Evolutionary conservation across 2,888 invertebrate genomes (phyloP).

Genomic region (Erannis defoliaria): DNA sequence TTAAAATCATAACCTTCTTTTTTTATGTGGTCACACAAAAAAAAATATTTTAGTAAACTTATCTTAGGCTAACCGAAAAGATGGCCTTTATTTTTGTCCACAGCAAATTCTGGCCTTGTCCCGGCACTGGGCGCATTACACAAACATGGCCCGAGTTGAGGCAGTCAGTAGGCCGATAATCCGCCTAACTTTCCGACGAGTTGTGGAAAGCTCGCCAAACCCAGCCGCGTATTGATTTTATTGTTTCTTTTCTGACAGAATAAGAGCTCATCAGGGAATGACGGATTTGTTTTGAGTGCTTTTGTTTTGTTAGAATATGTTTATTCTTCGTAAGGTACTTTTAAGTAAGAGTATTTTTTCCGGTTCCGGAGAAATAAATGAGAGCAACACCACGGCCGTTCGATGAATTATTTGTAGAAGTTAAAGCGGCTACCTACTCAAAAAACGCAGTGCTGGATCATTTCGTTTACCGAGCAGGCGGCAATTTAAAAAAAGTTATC

Average conservation of each 20-base stretch:
- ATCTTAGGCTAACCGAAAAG: too few species aligned
- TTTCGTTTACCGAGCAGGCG: too few species aligned
- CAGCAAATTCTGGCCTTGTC: too few species aligned
- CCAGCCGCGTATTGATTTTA: slow-evolving; percentile 46
- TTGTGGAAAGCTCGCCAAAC: slow-evolving; percentile 24
- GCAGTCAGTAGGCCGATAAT: slow-evolving; percentile 18
- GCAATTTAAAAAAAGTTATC: too few species aligned
- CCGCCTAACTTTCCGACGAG: slow-evolving; percentile 35
- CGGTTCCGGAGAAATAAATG: not conserved
- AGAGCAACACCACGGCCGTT: not conserved
- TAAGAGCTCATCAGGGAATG: slow-evolving; percentile 17
- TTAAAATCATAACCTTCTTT: too few species aligned
- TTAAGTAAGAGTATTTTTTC: not conserved
- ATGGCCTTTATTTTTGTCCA: too few species aligned
- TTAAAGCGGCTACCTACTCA: too few species aligned
- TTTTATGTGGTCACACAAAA: too few species aligned
- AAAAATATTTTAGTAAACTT: too few species aligned
- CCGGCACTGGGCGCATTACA: not conserved
- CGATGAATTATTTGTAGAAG: not conserved
- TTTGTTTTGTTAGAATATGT: slow-evolving; percentile 4
- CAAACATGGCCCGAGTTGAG: slow-evolving; percentile 20
- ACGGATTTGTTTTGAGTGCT: slow-evolving; percentile 7
- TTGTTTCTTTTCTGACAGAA: slow-evolving; percentile 42
- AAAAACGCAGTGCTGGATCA: too few species aligned
- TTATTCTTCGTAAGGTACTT: not conserved